Evolutionary conservation across 2,888 invertebrate genomes (phyloP).

Genomic region (Coelopa pilipes): DNA sequence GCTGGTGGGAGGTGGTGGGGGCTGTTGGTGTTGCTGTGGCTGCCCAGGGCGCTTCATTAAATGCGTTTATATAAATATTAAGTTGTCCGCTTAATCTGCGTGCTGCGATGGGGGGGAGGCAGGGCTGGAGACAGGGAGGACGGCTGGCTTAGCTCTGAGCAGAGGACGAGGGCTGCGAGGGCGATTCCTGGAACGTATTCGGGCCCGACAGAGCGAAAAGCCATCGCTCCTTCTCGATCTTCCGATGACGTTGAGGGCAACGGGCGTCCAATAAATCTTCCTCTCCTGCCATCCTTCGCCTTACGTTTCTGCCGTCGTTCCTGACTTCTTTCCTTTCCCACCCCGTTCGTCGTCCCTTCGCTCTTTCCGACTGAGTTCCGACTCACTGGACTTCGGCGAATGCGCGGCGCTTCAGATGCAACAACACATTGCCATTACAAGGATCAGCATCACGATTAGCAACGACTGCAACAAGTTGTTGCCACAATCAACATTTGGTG

Average conservation of each 20-base stretch:
- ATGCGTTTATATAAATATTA: constrained; percentile 32
- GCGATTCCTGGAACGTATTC: neutral
- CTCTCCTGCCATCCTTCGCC: no score
- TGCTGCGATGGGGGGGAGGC: neutral
- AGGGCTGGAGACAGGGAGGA: neutral
- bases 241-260: neutral
- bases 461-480: neutral
- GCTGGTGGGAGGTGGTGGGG: neutral
- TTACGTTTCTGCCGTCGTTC: no score
- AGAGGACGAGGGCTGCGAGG: neutral
- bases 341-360: neutral
- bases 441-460: neutral
- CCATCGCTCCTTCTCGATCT: constrained; percentile 14
- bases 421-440: no score
- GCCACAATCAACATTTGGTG: constrained; percentile 2
- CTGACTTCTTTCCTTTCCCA: no score
- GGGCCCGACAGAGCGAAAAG: neutral
- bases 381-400: constrained; percentile 7
- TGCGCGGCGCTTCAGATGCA: neutral
- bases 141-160: neutral
- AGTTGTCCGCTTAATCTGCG: constrained; percentile 34
- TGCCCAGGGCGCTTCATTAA: constrained; percentile 23
- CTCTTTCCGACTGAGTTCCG: neutral
- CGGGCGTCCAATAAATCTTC: constrained; percentile 8
- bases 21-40: neutral